Base-by-base conservation (phyloP, 2,888 invertebrate genomes). In the Orthosia incerta region DNA sequence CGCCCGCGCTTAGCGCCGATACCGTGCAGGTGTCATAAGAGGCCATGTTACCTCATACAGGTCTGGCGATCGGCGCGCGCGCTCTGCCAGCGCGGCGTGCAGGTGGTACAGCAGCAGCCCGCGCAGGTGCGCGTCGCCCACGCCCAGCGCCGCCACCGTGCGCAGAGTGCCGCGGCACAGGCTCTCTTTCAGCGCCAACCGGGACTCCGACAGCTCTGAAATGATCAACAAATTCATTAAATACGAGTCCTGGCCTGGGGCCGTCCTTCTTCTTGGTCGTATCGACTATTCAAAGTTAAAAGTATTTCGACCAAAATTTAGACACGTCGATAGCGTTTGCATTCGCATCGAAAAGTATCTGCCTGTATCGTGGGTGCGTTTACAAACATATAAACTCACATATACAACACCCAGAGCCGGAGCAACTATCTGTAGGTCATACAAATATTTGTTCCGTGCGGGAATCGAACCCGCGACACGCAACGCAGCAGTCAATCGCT, bases 91-190 rank as follows among this genome's bases (percentile, higher is more conserved):
- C 86, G 94, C 93, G 93, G 95, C 95, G 94, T 96, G 96, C 86
- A 96, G 95, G 92, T 96, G 96, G 91, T 96, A 96, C 51, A 94
- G 93, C 85, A 96, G 92, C 89, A 95, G 95, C 89, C 95, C 96
- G 72, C 95, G 94, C 83, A 96, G 95, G 93, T 94, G 94, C 86
- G 93, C 94, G 93, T 96, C 95, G 87, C 97, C 97, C 91, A 96
- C 96, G 88, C 95, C 94, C 90, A 98, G 94, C 89, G 93, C 94
- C 89, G 97, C 95, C 89, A 97, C 89, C 84, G 97, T 92, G 84
- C 94, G 91, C 89, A 98, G 93, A 86, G 97, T 93, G 91, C 97
- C 97, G 76, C 96, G 94, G 93, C 97, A 97, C 84, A 97, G 97
- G 86, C 91, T 93, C 92, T 97, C 97, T 92, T 97, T 97, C 89